Base-by-base conservation (phyloP, 1,140 invertebrate species). In the Pseudomyrmex cubaensis region DNA sequence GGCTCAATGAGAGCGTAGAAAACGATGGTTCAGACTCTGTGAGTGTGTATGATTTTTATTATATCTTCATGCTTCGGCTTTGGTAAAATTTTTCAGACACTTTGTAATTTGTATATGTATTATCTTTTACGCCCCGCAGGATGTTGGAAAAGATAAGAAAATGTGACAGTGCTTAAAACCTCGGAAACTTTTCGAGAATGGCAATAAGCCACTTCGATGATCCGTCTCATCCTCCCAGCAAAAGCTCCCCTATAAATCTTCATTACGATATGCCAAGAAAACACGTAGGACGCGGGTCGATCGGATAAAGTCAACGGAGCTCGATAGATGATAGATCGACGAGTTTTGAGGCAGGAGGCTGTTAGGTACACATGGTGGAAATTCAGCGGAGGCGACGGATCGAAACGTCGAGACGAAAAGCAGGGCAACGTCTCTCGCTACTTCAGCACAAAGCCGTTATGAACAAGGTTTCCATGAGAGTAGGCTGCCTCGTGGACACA, bases 161-260 rank as follows among this genome's bases (percentile, higher is more conserved):
- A 48, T 56, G 15, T 50, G 57, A 86, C 61, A 48, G 78, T 82
- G 76, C 85, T 85, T 87, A 87, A 74, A 88, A 86, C 85, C 90
- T 85, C 70, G 85, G 89, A 90, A 90, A 89, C 56, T 91, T 91
- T 90, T 88, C 84, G 64, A 83, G 87, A 62, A 89, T 74, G 86
- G 89, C 90, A 90, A 90, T 91, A 92, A 93, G 90, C 91, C 75
- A 89, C 85, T 80, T 83, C 83, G 90, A 87, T 91, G 86, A 90
- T 92, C 89, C 90, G 56, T 57, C 64, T 3, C 52, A 9, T 17
- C 13, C 52, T 8, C 25, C 15, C 17, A 5, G 70, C 10, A 84
- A 86, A 86, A 89, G 90, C 87, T 84, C 15, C 59, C 85, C 83
- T 87, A 91, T 93, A 93, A 92, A 93, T 92, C 91, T 92, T 92